Conservation (phyloP, 2,888 invertebrate species). For the Pachliopta kotzebuea region DNA sequence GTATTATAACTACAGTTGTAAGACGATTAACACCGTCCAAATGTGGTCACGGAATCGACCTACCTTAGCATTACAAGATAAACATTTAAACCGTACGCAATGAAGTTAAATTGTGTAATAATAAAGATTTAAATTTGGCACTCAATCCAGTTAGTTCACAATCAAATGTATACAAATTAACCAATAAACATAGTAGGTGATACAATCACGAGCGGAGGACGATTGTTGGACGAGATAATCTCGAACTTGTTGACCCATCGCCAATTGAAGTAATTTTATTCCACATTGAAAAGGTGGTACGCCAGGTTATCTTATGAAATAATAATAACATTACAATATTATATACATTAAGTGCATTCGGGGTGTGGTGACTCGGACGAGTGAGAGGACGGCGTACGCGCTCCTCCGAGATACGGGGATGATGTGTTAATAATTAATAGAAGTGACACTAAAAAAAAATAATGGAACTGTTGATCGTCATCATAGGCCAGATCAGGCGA, state of each 20-base stretch:
- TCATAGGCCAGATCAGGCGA: no score
- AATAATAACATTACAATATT: conserved; percentile 78
- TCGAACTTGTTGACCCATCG: conserved; percentile 49
- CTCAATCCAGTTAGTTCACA: neutral
- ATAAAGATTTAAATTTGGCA: neutral
- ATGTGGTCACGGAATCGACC: no score
- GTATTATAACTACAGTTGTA: no score
- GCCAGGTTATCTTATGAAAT: conserved; percentile 66
- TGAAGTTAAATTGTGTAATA: no score
- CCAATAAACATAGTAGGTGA: conserved; percentile 23
- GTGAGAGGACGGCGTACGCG: conserved; percentile 56
- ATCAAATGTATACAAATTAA: conserved; percentile 25
- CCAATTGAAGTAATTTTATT: conserved; percentile 66
- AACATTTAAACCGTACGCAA: no score
- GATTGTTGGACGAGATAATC: conserved; percentile 48
- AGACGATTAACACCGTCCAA: no score
- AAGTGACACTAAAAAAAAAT: conserved; percentile 31
- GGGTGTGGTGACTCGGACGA: conserved; percentile 65
- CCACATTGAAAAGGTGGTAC: conserved; percentile 52
- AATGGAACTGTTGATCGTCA: no score
- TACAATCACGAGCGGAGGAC: conserved; percentile 46
- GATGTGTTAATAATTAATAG: conserved; percentile 40
- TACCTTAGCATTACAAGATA: no score
- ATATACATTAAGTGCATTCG: conserved; percentile 72
- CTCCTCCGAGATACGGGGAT: conserved; percentile 48